These are phyloP conservation scores for Acipenser transmontanus DNA, from an alignment of 2,797 vertebrate genomes.

Conservation along the genomic window DNA sequence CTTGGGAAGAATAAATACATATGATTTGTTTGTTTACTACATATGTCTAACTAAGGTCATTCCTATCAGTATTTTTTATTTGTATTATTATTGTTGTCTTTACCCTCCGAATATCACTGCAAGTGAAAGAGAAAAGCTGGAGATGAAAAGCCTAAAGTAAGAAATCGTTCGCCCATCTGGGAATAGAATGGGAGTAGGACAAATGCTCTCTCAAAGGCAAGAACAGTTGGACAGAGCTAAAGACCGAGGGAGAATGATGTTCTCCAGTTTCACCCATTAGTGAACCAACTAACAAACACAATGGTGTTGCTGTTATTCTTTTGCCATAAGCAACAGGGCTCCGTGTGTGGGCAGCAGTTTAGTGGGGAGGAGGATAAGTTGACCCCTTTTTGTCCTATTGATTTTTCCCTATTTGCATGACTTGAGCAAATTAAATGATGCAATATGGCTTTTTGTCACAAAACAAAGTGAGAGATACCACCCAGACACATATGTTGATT, in stretches of 20 bases:
- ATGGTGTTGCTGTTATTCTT: slow-evolving; percentile 99
- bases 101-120: slow-evolving; percentile 48
- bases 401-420: slow-evolving; percentile 97
- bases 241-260: slow-evolving; percentile 93
- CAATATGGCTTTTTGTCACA: slow-evolving; percentile 98
- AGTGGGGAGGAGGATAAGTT: slow-evolving; percentile 97
- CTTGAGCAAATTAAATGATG: slow-evolving; percentile 99
- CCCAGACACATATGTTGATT: slow-evolving; percentile 94
- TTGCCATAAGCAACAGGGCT: slow-evolving; percentile 98
- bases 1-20: too few relatives aligned
- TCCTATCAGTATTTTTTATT: too few relatives aligned
- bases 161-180: slow-evolving; percentile 49
- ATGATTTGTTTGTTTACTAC: too few relatives aligned
- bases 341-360: slow-evolving; percentile 99
- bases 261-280: slow-evolving; percentile 99
- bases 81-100: too few relatives aligned
- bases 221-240: slow-evolving; percentile 90
- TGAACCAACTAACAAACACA: slow-evolving; percentile 98
- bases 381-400: slow-evolving; percentile 95
- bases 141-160: slow-evolving; percentile 65
- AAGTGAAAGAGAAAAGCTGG: slow-evolving; percentile 56
- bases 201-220: slow-evolving; percentile 88
- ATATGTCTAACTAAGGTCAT: too few relatives aligned
- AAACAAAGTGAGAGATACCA: slow-evolving; percentile 96
- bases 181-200: slow-evolving; percentile 74